A percentile compares a stretch with the other conserved stretches of the same genome.
Conservation (phyloP, 2,113 vertebrate species). For the Pelecanus crispus region DNA sequence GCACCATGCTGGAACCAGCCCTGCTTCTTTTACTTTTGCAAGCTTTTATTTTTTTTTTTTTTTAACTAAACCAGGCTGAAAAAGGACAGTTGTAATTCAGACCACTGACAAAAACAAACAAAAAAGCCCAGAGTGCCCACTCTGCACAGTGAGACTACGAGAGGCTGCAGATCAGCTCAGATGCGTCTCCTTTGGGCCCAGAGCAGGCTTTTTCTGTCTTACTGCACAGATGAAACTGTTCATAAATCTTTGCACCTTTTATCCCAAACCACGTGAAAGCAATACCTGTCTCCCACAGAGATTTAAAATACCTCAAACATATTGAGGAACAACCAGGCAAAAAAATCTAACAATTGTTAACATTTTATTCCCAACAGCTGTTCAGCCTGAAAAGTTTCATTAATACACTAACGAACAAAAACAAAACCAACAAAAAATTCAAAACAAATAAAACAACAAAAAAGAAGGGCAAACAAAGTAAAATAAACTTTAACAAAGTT, state of each 20-base stretch:
- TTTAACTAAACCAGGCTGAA: neutral
- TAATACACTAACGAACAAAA: constrained; percentile 36
- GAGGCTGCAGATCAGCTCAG: neutral
- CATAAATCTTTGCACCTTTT: neutral
- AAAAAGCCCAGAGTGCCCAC: neutral
- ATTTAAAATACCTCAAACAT: neutral
- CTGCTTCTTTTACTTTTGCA: neutral
- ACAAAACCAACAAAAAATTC: neutral
- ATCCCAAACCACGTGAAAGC: neutral
- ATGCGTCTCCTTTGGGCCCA: neutral
- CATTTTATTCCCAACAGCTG: constrained; percentile 60
- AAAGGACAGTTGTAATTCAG: neutral
- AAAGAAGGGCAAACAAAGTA: neutral
- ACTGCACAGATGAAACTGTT: neutral
- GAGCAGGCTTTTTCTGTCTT: neutral
- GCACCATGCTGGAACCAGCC: neutral
- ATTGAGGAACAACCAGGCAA: constrained; percentile 25
- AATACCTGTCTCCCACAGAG: neutral
- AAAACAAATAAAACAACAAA: constrained; percentile 19
- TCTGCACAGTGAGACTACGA: neutral
- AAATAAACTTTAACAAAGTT: constrained; percentile 50
- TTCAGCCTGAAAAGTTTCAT: constrained; percentile 47
- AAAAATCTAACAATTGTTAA: constrained; percentile 41
- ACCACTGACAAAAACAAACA: neutral
- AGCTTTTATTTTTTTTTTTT: neutral